Evolutionary conservation across 2,888 invertebrate species (phyloP), one percentile per base, ranked within the genome.

Genomic region (Parelbella ahira): DNA sequence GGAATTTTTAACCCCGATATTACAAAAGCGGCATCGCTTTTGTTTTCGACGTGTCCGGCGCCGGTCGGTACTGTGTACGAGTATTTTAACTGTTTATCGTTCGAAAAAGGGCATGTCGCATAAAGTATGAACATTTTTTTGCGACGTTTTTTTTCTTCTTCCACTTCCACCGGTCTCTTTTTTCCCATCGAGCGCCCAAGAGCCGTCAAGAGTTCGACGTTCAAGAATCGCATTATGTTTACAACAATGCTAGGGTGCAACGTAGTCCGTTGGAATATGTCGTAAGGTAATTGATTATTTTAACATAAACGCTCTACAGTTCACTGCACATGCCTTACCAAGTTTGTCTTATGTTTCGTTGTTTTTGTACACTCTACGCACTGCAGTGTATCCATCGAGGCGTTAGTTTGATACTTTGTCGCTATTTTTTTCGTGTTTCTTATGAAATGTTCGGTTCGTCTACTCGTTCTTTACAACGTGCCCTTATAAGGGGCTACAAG

Each of bases 1-100:
- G 29, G 44, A 39, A 47, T 45, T 49, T 50, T 48, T 39, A 47
- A 48, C 45, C 47, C 47, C 43, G 30, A 51, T 50, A 52, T 51
- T 48, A 47, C 49, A 46, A 51, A 47, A 49, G 30, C 28, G 27
- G 25, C 34, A 37, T 24, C 33, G 33, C 45, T 41, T 46, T 54
- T 51, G 45, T 44, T 56, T 42, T 28, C 45, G 49, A 52, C 52
- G 32, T 53, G 48, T 48, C 41, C 37, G 42, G 10, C 37, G 42
- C 3, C 32, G 36, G 37, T 37, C 44, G 34, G 33, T 28, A n/a
- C 29, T 36, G 34, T 36, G 18, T 18, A 42, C 33, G 32, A 18
- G 34, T 28, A 25, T 27, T 41, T 34, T 23, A 29, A 42, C 28
- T 36, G 42, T 21, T 34, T 42, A 34, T 34, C 42, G 34, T 42